Conservation (phyloP, 2,113 vertebrate species). For the Orthochromis malagaraziensis region DNA sequence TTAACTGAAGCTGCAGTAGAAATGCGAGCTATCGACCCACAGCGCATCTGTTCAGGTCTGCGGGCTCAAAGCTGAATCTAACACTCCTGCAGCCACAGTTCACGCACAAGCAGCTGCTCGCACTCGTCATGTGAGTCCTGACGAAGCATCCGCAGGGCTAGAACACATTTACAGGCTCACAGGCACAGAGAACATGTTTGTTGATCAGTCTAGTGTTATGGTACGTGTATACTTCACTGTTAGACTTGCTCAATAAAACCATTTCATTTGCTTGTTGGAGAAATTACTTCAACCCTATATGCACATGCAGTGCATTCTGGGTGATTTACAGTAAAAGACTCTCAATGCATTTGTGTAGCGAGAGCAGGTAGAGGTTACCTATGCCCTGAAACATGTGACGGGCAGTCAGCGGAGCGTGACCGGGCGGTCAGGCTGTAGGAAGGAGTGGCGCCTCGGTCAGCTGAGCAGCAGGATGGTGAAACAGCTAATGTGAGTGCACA, state of each 20-base stretch:
- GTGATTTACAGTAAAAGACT: neutral
- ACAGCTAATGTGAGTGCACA: neutral
- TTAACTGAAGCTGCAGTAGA: neutral
- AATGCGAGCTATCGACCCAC: neutral
- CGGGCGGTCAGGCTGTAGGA: neutral
- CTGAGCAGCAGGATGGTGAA: conserved; percentile 23
- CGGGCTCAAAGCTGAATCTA: neutral
- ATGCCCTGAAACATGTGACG: neutral
- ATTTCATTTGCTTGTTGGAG: neutral
- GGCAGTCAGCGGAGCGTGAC: neutral
- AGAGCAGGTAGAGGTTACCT: neutral
- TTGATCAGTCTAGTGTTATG: accelerated
- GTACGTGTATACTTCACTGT: neutral
- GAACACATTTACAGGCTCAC: neutral
- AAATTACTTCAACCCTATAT: accelerated
- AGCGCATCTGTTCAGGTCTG: neutral
- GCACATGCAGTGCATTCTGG: neutral
- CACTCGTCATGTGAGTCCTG: neutral
- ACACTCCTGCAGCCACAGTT: neutral
- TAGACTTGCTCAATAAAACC: accelerated
- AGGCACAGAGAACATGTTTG: neutral
- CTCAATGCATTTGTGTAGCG: accelerated
- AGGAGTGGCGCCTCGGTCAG: neutral
- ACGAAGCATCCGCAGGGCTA: neutral
- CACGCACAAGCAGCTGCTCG: neutral